phyloP scores from a whole-genome alignment of 2,888 invertebrate species.

The Hirtodrosophila trivittata region DNA sequence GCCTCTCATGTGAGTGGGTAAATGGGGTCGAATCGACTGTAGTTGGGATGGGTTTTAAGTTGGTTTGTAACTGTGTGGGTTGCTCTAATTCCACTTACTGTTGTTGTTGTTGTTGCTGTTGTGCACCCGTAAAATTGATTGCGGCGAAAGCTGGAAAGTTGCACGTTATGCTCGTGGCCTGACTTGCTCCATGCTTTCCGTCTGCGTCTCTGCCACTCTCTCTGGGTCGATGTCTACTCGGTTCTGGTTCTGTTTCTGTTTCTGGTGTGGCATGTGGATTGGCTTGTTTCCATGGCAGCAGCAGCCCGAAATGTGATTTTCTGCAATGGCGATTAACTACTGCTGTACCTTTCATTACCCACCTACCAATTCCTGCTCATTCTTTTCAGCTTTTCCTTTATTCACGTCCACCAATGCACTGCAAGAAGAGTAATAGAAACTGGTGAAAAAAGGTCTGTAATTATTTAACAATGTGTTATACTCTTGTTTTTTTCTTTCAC shows the following conservation, averaged over 20 bases:
- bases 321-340: constrained; percentile 35
- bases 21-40: constrained; percentile 24
- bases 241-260: constrained; percentile 41
- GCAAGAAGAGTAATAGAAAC: background rate
- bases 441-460: background rate
- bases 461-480: too few species aligned
- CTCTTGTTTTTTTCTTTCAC: background rate
- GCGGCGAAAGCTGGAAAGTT: constrained; percentile 82
- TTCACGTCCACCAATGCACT: background rate
- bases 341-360: background rate
- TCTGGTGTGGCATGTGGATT: constrained; percentile 54
- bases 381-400: background rate
- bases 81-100: constrained; percentile 64
- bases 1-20: constrained; percentile 19
- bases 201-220: constrained; percentile 21
- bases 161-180: constrained; percentile 78
- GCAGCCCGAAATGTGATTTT: constrained; percentile 44
- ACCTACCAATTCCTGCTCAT: background rate
- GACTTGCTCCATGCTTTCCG: constrained; percentile 67
- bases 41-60: constrained; percentile 28
- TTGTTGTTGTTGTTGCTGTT: constrained; percentile 36
- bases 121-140: constrained; percentile 79
- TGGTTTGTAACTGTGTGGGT: constrained; percentile 50
- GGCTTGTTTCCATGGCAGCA: constrained; percentile 49
- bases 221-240: constrained; percentile 25